Evolutionary conservation across 2,113 vertebrate genomes (phyloP).

Genomic region (Pollachius pollachius): DNA sequence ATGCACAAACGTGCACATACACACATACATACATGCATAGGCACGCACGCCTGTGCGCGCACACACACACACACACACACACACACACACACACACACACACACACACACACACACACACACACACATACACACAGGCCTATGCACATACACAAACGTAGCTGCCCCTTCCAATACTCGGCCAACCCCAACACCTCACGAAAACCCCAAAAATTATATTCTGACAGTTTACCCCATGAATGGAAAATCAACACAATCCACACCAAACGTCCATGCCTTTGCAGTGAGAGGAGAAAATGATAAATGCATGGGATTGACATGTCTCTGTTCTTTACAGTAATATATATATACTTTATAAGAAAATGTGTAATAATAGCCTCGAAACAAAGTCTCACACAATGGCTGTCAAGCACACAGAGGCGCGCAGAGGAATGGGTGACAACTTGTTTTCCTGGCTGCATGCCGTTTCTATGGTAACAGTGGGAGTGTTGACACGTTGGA

Average conservation of each 20-base stretch:
- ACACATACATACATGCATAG: conserved; percentile 3
- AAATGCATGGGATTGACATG: too few species aligned
- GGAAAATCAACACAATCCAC: too few species aligned
- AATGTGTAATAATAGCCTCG: not conserved
- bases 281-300: too few species aligned
- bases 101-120: not conserved
- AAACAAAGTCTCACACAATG: not conserved
- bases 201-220: too few species aligned
- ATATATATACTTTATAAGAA: too few species aligned
- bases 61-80: not conserved
- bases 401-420: not conserved
- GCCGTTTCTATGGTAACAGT: conserved; percentile 40
- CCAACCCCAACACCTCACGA: too few species aligned
- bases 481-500: conserved; percentile 2
- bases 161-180: too few species aligned
- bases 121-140: not conserved
- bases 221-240: too few species aligned
- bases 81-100: not conserved
- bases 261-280: too few species aligned
- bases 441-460: conserved; percentile 5
- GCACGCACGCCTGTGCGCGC: too few species aligned
- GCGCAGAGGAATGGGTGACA: not conserved
- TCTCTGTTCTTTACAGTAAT: too few species aligned
- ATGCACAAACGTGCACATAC: not conserved
- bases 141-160: too few species aligned